Base-by-base conservation (phyloP, 1,140 invertebrate genomes). In the Neomicropteryx cornuta region DNA sequence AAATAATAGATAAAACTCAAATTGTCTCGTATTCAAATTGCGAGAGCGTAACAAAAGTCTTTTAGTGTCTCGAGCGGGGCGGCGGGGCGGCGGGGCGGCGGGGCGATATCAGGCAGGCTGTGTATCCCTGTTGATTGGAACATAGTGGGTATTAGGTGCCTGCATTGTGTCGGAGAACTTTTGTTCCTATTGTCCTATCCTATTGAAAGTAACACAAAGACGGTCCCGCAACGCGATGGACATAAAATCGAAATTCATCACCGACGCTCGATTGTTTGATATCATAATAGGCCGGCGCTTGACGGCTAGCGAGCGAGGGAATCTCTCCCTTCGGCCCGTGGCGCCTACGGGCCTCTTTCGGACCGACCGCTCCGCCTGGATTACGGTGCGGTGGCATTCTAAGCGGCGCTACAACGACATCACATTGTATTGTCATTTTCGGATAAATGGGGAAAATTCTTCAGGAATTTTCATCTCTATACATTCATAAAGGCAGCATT, bases 241-340 rank as follows among this genome's bases (percentile, higher is more conserved):
- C 63, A 60, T 61, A 66, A 66, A 68, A 68, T 62, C 65, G 63
- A 66, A 66, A 66, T 65, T 66, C 65, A 68, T 66, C 65, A 66
- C 56, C 48, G 52, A 50, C 48, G 50, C 42, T 47, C 58, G 61
- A 66, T 64, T 62, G 58, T 62, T 62, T 56, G 56, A 13, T 31
- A 5, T 31, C n/a, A 14, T 17, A 13, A 5, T 31, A 31, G 29
- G 5, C 29, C 6, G 29, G 18, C 6, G 5, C n/a, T 5, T 31
- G 5, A 31, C 6, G 13, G 13, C 29, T 14, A 13, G 29, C 29
- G 18, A 14, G 5, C 13, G 23, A 6, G 23, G 23, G 6, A 8
- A 27, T 8, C n/a, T 6, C 6, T 8, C 6, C 23, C 6, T 8
- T 27, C 23, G 23, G 18, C n/a, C 29, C 5, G 5, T 14, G 29